Conservation (phyloP, 2,797 vertebrate genomes). For the Urosaurus nigricauda region DNA sequence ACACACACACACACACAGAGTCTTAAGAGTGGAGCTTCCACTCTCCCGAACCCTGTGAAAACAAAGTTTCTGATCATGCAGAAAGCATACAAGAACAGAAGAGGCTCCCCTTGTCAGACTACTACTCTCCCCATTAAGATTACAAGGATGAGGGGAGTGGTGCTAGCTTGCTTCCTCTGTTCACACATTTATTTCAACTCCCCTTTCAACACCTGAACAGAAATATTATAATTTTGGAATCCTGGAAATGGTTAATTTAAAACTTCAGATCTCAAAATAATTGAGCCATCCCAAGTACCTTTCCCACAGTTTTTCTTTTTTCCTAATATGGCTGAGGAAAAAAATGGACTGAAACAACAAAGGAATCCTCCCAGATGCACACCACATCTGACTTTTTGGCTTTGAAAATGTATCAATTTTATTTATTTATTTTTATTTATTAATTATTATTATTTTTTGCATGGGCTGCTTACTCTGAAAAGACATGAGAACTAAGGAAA, state of each 20-base stretch:
- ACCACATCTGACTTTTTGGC: background rate
- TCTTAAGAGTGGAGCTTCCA: no score
- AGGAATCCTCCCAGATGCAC: background rate
- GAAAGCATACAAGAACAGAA: no score
- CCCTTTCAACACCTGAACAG: background rate
- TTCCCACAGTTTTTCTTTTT: background rate
- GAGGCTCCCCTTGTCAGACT: no score
- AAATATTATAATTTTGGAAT: background rate
- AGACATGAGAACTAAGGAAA: background rate
- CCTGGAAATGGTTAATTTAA: background rate
- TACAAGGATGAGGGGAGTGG: no score
- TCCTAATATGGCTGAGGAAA: background rate
- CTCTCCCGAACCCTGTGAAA: no score
- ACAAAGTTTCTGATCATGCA: no score
- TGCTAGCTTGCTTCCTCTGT: no score
- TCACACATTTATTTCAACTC: background rate
- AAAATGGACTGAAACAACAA: background rate
- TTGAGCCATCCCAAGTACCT: background rate
- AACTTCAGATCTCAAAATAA: background rate
- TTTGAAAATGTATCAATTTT: constrained; percentile 15
- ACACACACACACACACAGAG: no score
- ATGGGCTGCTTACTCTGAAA: constrained; percentile 6
- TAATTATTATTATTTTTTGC: no score
- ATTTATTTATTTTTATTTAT: no score
- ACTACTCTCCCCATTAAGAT: no score